Conservation (phyloP, 2,797 vertebrate genomes). For the Gymnoscopelus microlampas region DNA sequence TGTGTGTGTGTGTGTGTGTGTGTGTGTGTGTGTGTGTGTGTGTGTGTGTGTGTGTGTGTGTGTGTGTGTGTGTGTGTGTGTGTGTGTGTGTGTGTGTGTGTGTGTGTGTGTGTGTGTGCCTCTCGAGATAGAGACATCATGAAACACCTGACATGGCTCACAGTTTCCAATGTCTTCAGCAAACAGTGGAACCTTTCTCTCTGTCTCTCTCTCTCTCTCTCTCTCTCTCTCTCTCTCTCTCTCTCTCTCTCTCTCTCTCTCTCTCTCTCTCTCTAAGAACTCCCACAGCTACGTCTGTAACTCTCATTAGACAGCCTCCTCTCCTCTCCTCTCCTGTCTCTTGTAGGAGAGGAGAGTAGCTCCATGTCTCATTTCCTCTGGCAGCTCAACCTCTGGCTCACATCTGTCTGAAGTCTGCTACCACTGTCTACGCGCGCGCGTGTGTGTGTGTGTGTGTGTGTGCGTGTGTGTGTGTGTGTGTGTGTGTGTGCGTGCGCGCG, state of each 20-base stretch:
- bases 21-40: conserved; percentile 1
- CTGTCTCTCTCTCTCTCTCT: conserved; percentile 3
- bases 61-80: neutral
- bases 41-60: neutral
- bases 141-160: conserved; percentile 64
- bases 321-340: neutral
- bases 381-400: conserved; percentile 48
- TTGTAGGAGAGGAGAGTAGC: conserved; percentile 17
- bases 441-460: conserved; percentile 30
- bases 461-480: neutral
- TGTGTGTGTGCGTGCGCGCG: neutral
- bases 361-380: conserved; percentile 52
- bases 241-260: conserved; percentile 15
- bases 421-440: conserved; percentile 10
- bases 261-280: neutral
- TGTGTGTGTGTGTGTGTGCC: neutral
- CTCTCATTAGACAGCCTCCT: neutral
- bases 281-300: too few species aligned
- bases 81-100: conserved; percentile 6
- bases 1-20: neutral
- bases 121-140: conserved; percentile 41
- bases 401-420: conserved; percentile 33
- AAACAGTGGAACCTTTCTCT: conserved; percentile 25
- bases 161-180: conserved; percentile 57
- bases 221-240: conserved; percentile 20